Evolutionary conservation across 2,113 vertebrate genomes (phyloP).

Genomic region (Danio rerio): DNA sequence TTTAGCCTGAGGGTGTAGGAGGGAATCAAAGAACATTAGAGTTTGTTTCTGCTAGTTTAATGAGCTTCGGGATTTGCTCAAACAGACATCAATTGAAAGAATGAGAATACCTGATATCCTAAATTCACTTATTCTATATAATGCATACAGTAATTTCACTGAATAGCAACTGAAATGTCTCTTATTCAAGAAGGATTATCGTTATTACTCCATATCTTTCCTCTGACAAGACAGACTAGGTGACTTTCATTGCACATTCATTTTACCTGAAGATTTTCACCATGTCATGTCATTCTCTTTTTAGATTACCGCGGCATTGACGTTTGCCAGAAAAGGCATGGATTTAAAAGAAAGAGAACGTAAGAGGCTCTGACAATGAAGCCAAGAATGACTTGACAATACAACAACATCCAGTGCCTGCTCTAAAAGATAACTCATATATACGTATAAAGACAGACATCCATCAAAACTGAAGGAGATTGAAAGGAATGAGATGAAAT

Average conservation of each 20-base stretch:
- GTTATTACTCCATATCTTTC: neutral
- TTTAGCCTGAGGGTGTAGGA: slow-evolving; percentile 35
- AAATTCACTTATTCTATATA: slow-evolving; percentile 9
- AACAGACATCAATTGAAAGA: neutral
- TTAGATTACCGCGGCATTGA: neutral
- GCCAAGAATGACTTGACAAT: slow-evolving; percentile 1
- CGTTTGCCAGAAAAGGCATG: neutral
- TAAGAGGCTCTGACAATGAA: neutral
- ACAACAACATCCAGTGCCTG: slow-evolving; percentile 20
- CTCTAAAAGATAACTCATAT: slow-evolving; percentile 8
- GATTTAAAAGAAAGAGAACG: slow-evolving; percentile 27
- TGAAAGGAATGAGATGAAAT: slow-evolving; percentile 5
- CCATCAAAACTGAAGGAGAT: slow-evolving; percentile 25
- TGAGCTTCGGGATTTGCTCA: neutral
- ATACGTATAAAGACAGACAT: slow-evolving; percentile 8
- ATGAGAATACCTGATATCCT: neutral
- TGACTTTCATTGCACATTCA: slow-evolving; percentile 16
- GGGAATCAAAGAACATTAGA: slow-evolving; percentile 23
- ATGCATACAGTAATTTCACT: neutral
- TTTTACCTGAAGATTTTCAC: slow-evolving; percentile 8
- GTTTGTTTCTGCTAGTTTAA: slow-evolving; percentile 38
- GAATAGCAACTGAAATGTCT: neutral
- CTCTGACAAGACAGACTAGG: neutral
- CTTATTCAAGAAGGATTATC: neutral
- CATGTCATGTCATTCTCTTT: neutral